These are phyloP conservation scores for Gallinago solitaria DNA, from an alignment of 2,797 vertebrate genomes.

Conservation along the genomic window DNA sequence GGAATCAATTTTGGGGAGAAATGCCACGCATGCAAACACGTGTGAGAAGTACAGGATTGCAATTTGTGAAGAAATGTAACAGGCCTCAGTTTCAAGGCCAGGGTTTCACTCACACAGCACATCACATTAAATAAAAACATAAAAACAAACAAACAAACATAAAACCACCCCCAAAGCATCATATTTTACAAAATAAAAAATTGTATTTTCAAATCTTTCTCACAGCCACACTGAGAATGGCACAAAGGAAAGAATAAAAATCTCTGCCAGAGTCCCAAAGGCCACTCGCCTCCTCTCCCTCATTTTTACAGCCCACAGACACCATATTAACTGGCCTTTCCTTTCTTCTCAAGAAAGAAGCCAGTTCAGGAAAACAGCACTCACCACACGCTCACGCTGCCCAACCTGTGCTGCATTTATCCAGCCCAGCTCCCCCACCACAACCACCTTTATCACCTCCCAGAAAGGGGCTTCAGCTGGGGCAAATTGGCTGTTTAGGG, in stretches of 20 bases:
- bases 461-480: not conserved
- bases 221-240: accelerated
- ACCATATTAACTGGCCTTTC: accelerated
- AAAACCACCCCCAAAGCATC: not conserved
- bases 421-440: accelerated
- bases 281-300: accelerated
- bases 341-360: accelerated
- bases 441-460: accelerated
- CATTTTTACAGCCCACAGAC: not conserved
- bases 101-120: not conserved
- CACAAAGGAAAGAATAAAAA: not conserved
- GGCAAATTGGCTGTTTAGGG: too few species aligned
- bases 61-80: not conserved
- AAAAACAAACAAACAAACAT: not conserved
- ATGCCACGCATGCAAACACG: accelerated
- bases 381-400: accelerated
- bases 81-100: not conserved
- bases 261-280: not conserved
- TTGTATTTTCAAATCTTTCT: not conserved
- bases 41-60: accelerated
- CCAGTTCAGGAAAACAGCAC: not conserved
- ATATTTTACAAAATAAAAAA: not conserved
- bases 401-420: accelerated
- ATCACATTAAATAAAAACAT: not conserved
- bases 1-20: not conserved